These are phyloP conservation scores for Propsilocerus akamusi DNA, from an alignment of 1,140 invertebrate species.

Conservation along the genomic window DNA sequence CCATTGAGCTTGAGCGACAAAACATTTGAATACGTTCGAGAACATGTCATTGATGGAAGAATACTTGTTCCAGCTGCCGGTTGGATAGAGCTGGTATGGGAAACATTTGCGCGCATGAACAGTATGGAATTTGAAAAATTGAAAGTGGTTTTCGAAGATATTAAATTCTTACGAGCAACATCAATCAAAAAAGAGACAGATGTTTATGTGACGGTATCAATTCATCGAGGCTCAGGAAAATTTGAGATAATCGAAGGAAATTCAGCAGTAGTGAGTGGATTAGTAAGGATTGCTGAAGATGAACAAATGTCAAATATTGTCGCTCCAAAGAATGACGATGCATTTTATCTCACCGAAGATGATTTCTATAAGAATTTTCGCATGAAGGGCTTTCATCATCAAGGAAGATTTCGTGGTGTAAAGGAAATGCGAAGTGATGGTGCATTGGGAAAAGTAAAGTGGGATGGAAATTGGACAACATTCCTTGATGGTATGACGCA, in stretches of 20 bases:
- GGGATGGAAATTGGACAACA: slow-evolving; percentile 73
- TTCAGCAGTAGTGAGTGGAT: slow-evolving; percentile 55
- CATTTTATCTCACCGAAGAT: slow-evolving; percentile 25
- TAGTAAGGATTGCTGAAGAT: slow-evolving; percentile 34
- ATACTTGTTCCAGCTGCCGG: slow-evolving; percentile 80
- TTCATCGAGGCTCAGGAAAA: slow-evolving; percentile 62
- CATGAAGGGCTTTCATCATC: slow-evolving; percentile 81
- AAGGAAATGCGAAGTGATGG: slow-evolving; percentile 22
- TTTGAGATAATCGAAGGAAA: slow-evolving; percentile 74
- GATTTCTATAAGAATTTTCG: slow-evolving; percentile 88
- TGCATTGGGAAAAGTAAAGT: slow-evolving; percentile 32
- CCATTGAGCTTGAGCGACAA: slow-evolving; percentile 40
- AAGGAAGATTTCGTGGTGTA: slow-evolving; percentile 17
- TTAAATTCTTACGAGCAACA: slow-evolving; percentile 66
- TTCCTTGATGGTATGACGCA: slow-evolving; percentile 90
- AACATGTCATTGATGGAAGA: slow-evolving; percentile 77
- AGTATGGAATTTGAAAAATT: slow-evolving; percentile 49
- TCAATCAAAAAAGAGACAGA: slow-evolving; percentile 47
- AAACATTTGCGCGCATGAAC: slow-evolving; percentile 61
- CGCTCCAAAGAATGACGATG: not conserved
- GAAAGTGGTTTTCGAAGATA: slow-evolving; percentile 71
- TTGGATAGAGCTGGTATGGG: slow-evolving; percentile 72
- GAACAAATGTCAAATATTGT: slow-evolving; percentile 25
- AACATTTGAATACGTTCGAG: slow-evolving; percentile 54
- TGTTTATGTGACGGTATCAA: slow-evolving; percentile 58